A percentile compares a stretch with the other conserved stretches of the same genome.
phyloP scores from a whole-genome alignment of 2,113 vertebrate species.

The Todiramphus saurophagus region DNA sequence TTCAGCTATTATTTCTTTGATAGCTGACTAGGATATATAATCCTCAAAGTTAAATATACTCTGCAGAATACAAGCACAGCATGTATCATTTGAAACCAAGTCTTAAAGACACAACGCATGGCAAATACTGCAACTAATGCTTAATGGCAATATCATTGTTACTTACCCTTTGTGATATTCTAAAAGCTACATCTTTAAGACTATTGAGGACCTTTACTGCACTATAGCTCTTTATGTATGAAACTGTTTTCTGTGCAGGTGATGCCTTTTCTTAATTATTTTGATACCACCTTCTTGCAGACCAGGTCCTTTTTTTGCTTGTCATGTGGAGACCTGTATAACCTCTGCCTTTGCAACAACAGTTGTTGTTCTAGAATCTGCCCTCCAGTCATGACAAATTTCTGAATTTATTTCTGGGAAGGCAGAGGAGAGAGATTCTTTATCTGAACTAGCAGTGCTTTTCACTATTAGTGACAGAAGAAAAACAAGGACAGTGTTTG shows the following conservation, averaged over 20 bases:
- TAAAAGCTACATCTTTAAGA: neutral
- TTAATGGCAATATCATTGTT: neutral
- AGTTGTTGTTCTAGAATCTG: neutral
- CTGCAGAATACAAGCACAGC: neutral
- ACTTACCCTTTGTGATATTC: neutral
- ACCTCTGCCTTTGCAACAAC: neutral
- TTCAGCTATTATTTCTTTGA: slow-evolving; percentile 29
- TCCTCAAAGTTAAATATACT: neutral
- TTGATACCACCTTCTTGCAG: neutral
- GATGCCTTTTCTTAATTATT: neutral
- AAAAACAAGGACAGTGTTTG: neutral
- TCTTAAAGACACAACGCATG: neutral
- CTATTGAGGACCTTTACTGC: neutral
- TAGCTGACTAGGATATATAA: neutral
- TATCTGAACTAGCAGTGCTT: neutral
- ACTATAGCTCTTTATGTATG: neutral
- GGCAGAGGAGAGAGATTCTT: neutral
- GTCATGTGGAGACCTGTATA: neutral
- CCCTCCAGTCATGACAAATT: neutral
- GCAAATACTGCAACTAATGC: neutral
- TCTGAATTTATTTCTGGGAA: neutral
- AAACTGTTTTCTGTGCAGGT: neutral
- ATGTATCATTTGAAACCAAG: neutral
- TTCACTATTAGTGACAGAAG: neutral
- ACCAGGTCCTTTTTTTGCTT: neutral